Base-by-base conservation (phyloP, 2,888 invertebrate species). In the Trichopria drosophilae region DNA sequence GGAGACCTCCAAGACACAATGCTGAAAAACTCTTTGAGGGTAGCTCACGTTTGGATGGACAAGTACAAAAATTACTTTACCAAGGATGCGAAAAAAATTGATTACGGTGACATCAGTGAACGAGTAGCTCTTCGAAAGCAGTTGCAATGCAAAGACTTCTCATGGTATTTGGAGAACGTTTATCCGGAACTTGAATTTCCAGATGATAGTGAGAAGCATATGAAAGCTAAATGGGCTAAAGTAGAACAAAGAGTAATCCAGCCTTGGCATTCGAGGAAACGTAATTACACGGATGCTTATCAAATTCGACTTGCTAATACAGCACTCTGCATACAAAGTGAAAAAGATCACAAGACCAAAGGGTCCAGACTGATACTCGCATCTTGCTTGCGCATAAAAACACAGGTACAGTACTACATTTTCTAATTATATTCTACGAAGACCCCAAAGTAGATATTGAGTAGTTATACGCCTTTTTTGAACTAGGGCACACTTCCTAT, bases 11-110 rank as follows among this genome's bases (percentile, higher is more conserved):
- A 86, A 59, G 93, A 97, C 65, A 91, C 90, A 6, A 91, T 94
- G 88, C 75, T 91, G 6, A 84, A 85, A 57, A 99, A 99, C 77
- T 95, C 96, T 0, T 80, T 97, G 64, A 81, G 98, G 4, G 86
- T 96, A 60, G 98, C 96, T 0, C 81, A 89, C 64, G 97, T 98
- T 0, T 99, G 98, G 98, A 86, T 99, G 88, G 98, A 98, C 70
- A 87, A 93, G 35, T 98, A 89, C 71, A 88, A 91, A 86, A 84
- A 90, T 57, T 86, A 90, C 69, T 94, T 86, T 53, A 81, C 87
- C 53, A 82, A 85, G 58, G 85, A 87, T 3, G 80, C 81, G 0
- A 80, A 81, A 16, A 75, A 80, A 20, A 73, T 84, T 7, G 76
- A 82, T 31, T 88, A 84, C 59, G 98, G 97, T 0, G 90, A 97